A percentile compares a stretch with the other conserved stretches of the same genome.
Conservation (phyloP, 2,888 invertebrate species). For the Melieria crassipennis region DNA sequence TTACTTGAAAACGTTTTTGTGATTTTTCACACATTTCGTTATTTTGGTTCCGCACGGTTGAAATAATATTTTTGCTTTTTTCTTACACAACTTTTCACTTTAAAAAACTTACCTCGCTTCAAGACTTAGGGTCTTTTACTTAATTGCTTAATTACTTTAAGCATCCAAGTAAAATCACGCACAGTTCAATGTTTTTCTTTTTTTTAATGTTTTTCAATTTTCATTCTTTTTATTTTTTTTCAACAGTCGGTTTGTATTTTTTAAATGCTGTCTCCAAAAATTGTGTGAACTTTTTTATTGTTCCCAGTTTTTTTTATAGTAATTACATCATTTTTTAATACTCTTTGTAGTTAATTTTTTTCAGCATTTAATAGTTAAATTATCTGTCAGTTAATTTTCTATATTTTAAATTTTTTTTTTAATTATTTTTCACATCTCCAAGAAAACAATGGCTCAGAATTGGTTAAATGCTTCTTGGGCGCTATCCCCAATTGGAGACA, state of each 20-base stretch:
- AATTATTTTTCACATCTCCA: no score
- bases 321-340: no score
- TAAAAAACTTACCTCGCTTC: not conserved
- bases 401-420: conserved; percentile 1
- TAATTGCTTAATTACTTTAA: not conserved
- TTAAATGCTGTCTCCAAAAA: no score
- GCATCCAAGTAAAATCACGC: not conserved
- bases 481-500: conserved; percentile 33
- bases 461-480: not conserved
- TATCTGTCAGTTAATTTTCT: not conserved
- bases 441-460: no score
- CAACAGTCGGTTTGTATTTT: not conserved
- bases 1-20: not conserved
- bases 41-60: no score
- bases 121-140: not conserved
- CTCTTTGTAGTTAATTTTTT: no score
- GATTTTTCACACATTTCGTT: no score
- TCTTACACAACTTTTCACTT: not conserved
- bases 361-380: no score
- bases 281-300: no score
- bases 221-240: not conserved
- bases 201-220: not conserved
- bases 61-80: not conserved
- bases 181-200: not conserved
- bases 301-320: no score